These are phyloP conservation scores for Anthonomus grandis DNA, from an alignment of 1,140 invertebrate species.

Conservation along the genomic window DNA sequence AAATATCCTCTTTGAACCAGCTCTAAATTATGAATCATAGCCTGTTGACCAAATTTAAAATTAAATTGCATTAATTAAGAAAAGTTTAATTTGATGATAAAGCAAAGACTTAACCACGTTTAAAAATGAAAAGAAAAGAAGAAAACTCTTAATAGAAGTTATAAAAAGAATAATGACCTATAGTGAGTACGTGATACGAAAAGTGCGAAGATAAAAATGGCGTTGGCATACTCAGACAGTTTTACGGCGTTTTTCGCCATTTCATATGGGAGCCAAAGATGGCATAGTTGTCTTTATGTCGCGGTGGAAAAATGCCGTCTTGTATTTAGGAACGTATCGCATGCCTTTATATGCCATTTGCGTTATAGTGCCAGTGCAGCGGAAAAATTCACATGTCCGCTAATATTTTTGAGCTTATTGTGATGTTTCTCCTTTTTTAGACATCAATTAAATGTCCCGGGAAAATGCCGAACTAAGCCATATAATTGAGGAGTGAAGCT, in stretches of 20 bases:
- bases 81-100: neutral
- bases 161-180: no score
- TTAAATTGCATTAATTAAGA: no score
- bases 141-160: neutral
- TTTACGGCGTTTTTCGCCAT: conserved; percentile 6
- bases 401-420: no score
- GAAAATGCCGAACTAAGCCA: no score
- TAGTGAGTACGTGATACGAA: neutral
- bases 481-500: no score
- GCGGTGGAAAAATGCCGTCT: neutral
- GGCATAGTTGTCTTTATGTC: conserved; percentile 3
- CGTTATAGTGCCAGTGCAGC: neutral
- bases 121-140: neutral
- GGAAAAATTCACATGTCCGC: neutral
- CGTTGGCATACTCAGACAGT: conserved; percentile 9
- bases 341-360: neutral
- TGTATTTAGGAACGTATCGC: neutral
- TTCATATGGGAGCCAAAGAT: conserved; percentile 8
- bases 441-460: no score
- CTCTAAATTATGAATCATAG: no score
- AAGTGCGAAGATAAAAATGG: conserved; percentile 1
- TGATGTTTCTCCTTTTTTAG: no score
- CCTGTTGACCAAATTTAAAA: no score
- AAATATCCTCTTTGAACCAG: no score
- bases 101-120: neutral